phyloP scores from a whole-genome alignment of 2,888 invertebrate genomes.

The Carcina quercana region DNA sequence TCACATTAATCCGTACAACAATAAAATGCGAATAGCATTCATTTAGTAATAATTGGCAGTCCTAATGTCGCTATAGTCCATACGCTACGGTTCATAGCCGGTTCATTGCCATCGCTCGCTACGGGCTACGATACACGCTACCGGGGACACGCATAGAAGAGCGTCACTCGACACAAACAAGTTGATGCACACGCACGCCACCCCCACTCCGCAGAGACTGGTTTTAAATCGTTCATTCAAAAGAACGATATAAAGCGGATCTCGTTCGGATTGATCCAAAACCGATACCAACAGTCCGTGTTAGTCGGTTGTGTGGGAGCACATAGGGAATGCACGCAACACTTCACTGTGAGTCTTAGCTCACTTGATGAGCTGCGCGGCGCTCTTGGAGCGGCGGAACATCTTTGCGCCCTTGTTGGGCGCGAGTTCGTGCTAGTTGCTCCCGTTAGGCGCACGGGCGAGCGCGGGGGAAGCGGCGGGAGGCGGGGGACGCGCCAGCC shows the following conservation, averaged over 20 bases:
- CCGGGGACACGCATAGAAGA: slow-evolving; percentile 2
- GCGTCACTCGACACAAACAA: not conserved
- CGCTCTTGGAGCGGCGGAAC: slow-evolving; percentile 74
- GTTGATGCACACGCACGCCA: not conserved
- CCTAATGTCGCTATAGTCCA: slow-evolving; percentile 41
- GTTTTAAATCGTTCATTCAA: too few relatives aligned
- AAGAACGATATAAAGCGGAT: too few relatives aligned
- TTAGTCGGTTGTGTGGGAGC: too few relatives aligned
- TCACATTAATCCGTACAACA: slow-evolving; percentile 60
- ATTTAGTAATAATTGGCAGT: slow-evolving; percentile 60
- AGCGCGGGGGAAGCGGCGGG: slow-evolving; percentile 38
- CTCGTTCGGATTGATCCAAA: too few relatives aligned
- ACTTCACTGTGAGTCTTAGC: too few relatives aligned
- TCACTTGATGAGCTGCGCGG: slow-evolving; percentile 72
- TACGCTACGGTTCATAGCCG: slow-evolving; percentile 21
- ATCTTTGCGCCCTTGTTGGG: slow-evolving; percentile 69
- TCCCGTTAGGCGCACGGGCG: slow-evolving; percentile 52
- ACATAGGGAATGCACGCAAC: too few relatives aligned
- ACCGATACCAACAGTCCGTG: too few relatives aligned
- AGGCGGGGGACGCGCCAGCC: slow-evolving; percentile 25
- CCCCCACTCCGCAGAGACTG: not conserved
- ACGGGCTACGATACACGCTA: too few relatives aligned
- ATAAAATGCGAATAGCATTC: slow-evolving; percentile 52
- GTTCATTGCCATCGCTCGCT: too few relatives aligned
- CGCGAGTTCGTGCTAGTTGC: slow-evolving; percentile 72